Percentiles rank a stretch among this genome's conserved stretches.
Conservation (phyloP, 2,888 invertebrate species). For the Parnassius glacialis region DNA sequence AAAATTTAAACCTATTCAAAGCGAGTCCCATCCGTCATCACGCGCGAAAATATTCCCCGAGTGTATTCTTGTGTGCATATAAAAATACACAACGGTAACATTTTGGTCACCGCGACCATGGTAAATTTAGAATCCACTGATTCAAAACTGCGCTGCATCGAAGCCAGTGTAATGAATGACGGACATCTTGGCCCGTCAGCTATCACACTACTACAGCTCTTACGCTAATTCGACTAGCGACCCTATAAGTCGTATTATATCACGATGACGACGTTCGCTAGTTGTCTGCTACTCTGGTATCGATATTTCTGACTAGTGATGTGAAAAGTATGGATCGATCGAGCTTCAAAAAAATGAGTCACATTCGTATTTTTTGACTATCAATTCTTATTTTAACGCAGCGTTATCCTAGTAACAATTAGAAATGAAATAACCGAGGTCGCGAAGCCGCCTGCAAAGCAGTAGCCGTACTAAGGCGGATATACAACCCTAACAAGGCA, state of each 20-base stretch:
- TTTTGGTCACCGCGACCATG: background rate
- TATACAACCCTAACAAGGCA: too few species aligned
- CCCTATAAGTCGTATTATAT: background rate
- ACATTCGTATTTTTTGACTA: too few species aligned
- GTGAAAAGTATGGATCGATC: background rate
- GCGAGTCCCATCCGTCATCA: too few species aligned
- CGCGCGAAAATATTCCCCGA: too few species aligned
- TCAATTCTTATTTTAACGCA: too few species aligned
- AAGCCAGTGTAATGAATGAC: constrained; percentile 7
- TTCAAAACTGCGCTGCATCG: background rate
- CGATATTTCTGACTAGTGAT: constrained; percentile 2
- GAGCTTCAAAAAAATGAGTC: too few species aligned
- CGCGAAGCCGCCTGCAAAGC: too few species aligned
- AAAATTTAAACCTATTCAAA: too few species aligned
- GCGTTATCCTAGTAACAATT: too few species aligned
- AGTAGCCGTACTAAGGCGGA: too few species aligned
- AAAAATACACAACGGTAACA: background rate
- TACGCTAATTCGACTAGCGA: background rate
- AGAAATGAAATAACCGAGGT: too few species aligned
- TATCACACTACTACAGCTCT: constrained; percentile 4
- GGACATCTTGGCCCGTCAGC: background rate
- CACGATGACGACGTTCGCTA: background rate
- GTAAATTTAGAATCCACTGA: background rate
- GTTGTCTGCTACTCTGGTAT: background rate
- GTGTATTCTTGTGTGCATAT: too few species aligned